Evolutionary conservation across 2,797 vertebrate genomes (phyloP).

Genomic region (Phalloptychus januarius): DNA sequence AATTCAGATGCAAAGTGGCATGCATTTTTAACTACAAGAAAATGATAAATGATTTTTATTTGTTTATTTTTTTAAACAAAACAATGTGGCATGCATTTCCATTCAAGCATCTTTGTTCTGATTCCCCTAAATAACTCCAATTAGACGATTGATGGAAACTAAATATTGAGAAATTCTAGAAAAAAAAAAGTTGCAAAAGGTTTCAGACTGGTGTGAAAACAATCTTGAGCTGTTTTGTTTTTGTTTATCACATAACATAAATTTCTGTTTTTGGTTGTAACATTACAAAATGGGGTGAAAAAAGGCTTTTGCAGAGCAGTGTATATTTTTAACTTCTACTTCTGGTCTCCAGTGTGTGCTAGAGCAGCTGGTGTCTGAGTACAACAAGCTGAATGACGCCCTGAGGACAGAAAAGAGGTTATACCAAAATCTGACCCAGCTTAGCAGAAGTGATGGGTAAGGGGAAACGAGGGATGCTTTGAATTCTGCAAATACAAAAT

Average conservation of each 20-base stretch:
- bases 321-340: not conserved
- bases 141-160: not conserved
- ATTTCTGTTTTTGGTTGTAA: not conserved
- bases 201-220: not conserved
- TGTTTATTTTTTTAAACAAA: not conserved
- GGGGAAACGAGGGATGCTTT: constrained; percentile 2
- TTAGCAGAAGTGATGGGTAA: constrained; percentile 87
- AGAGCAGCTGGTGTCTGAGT: constrained; percentile 88
- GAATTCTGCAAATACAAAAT: not conserved
- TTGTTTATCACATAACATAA: not conserved
- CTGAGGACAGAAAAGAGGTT: constrained; percentile 89
- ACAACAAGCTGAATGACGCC: constrained; percentile 88
- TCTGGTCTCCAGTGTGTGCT: constrained; percentile 77
- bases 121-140: not conserved
- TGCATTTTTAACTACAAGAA: not conserved
- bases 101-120: not conserved
- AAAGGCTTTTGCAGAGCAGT: not conserved
- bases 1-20: not conserved
- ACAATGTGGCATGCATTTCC: not conserved
- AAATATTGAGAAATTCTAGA: not conserved
- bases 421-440: constrained; percentile 87
- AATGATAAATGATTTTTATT: not conserved
- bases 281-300: not conserved
- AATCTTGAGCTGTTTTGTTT: not conserved
- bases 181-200: not conserved